Percentiles rank a stretch among this genome's conserved stretches.
Conservation (phyloP, 1,140 invertebrate species). For the Ditylenchus dipsaci region DNA sequence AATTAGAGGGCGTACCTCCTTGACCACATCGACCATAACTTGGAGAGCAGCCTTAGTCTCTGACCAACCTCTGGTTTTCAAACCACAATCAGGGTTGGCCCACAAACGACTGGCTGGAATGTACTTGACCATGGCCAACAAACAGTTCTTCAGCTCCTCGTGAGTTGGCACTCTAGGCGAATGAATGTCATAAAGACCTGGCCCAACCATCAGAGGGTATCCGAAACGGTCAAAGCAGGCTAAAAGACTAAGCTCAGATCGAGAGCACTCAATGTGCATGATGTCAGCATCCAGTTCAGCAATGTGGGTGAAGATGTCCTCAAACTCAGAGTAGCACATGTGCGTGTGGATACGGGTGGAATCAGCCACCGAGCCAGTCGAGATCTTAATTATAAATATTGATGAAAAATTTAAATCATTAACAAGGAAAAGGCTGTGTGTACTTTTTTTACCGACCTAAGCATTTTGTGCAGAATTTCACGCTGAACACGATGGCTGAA, state of each 20-base stretch:
- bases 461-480: no score
- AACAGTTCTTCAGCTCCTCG: conserved; percentile 13
- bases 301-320: conserved; percentile 25
- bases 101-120: conserved; percentile 24
- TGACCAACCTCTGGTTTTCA: conserved; percentile 28
- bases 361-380: conserved; percentile 21
- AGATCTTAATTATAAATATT: conserved; percentile 15
- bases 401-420: no score
- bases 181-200: conserved; percentile 33
- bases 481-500: no score
- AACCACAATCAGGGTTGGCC: conserved; percentile 30
- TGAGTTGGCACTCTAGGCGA: conserved; percentile 20
- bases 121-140: conserved; percentile 15
- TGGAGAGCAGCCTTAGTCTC: conserved; percentile 18
- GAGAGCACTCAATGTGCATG: conserved; percentile 29
- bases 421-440: no score
- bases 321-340: conserved; percentile 36
- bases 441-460: no score
- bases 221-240: conserved; percentile 19
- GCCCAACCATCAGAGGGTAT: conserved; percentile 21
- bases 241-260: conserved; percentile 23
- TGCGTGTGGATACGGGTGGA: conserved; percentile 29
- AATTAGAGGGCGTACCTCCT: neutral
- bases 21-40: neutral
- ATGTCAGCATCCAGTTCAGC: conserved; percentile 32